These are phyloP conservation scores for Auanema sp. DNA, from an alignment of 2,888 invertebrate genomes.

Conservation along the genomic window DNA sequence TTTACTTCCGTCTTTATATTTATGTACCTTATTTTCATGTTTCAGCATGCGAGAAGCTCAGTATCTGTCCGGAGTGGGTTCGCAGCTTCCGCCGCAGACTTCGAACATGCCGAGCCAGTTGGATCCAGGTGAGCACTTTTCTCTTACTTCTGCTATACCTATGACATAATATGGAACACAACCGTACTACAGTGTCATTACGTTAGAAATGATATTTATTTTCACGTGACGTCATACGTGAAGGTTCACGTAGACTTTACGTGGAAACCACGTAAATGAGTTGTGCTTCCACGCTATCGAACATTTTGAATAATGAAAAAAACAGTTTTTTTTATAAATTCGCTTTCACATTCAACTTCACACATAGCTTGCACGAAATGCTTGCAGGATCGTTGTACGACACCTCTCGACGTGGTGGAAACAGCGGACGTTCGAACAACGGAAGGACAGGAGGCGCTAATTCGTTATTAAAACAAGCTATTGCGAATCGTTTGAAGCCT, in stretches of 20 bases:
- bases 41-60: conserved; percentile 58
- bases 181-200: neutral
- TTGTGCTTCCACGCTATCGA: neutral
- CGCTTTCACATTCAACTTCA: no score
- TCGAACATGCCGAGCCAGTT: conserved; percentile 36
- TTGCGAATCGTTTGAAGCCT: conserved; percentile 52
- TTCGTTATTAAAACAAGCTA: conserved; percentile 56
- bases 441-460: conserved; percentile 29
- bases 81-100: conserved; percentile 25
- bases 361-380: no score
- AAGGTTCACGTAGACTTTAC: neutral
- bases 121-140: conserved; percentile 43
- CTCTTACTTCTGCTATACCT: neutral
- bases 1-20: conserved; percentile 1
- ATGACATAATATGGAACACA: neutral
- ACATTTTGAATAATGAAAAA: neutral
- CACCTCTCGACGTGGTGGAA: conserved; percentile 27
- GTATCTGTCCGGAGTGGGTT: conserved; percentile 48
- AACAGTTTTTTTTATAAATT: neutral
- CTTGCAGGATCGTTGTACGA: conserved; percentile 33
- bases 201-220: neutral
- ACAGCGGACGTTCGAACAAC: conserved; percentile 19
- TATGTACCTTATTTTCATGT: neutral
- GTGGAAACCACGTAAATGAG: neutral
- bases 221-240: neutral